A percentile compares a stretch with the other conserved stretches of the same genome.
These are phyloP conservation scores for Drosophila infuscata DNA, from an alignment of 2,888 invertebrate genomes.

Conservation along the genomic window DNA sequence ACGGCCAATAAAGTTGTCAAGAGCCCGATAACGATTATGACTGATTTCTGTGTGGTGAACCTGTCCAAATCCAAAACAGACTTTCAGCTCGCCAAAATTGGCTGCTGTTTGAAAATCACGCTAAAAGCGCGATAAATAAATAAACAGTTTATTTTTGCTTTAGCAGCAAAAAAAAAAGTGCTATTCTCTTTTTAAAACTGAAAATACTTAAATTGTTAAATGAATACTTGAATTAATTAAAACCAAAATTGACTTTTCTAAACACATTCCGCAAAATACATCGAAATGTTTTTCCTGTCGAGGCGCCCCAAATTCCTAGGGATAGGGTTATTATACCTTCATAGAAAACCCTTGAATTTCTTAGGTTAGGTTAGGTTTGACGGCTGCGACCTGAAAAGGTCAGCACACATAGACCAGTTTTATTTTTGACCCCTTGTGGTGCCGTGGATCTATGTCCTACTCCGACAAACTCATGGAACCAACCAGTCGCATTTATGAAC, in stretches of 20 bases:
- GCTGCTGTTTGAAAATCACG: not conserved
- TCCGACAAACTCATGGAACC: too few species aligned
- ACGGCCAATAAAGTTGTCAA: constrained; percentile 21
- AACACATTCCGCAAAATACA: not conserved
- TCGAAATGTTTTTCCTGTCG: not conserved
- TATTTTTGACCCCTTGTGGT: too few species aligned
- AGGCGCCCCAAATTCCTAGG: not conserved
- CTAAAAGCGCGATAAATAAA: not conserved
- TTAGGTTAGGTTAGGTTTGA: too few species aligned
- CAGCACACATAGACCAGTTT: too few species aligned
- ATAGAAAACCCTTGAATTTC: too few species aligned
- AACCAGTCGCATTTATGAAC: too few species aligned
- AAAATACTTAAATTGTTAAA: not conserved
- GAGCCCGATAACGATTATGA: constrained; percentile 25
- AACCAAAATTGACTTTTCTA: not conserved
- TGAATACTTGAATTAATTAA: not conserved
- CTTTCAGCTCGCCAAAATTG: not conserved
- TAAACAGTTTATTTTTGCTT: too few species aligned
- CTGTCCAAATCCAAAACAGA: not conserved
- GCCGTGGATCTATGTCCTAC: too few species aligned
- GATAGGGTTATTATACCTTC: too few species aligned
- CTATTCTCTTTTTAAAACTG: not conserved
- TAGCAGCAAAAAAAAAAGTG: too few species aligned
- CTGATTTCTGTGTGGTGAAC: not conserved
- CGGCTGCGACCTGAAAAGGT: too few species aligned